Evolutionary conservation across 2,113 vertebrate genomes (phyloP), one percentile per base, ranked within the genome.

Genomic region (Daubentonia madagascariensis): DNA sequence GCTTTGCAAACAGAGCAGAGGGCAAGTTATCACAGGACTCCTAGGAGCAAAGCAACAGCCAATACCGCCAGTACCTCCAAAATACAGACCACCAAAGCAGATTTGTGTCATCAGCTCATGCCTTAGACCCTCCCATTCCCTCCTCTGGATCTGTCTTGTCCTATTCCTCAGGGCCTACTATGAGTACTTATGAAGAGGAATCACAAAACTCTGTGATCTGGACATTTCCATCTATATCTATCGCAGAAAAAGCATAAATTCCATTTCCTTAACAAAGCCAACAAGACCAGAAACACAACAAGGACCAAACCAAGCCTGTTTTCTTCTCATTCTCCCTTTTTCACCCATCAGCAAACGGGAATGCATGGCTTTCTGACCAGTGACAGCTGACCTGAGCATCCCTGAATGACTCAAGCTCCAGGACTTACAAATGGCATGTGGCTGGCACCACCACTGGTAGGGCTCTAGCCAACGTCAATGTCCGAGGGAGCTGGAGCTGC

Each of bases 61-160:
- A 23, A 7, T 4, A 52, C 28, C 3, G 22, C 2, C 25, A 37
- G 1, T 1, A 10, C 17, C n/a, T 22, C 14, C 3, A 65, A 28
- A 68, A 18, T 18, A n/a, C 28, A 90, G 48, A 48, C 22, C 12
- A 57, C 11, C 13, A 8, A 6, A 8, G 54, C 43, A 35, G 83
- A 25, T 7, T 7, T 40, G 45, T 45, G 14, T 23, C 59, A 11
- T 3, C 8, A 8, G 37, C 23, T 6, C 2, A 1, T 3, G 23
- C 9, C 25, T 35, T 48, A 75, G 57, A 28, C 14, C 8, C 61
- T 63, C 61, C 61, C 9, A 14, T 45, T 23, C 30, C 30, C 8
- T 20, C 30, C 57, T 25, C 57, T 25, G 45, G 37, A 2, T 79
- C 65, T 78, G 32, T 61, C 57, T 28, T 59, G 9, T n/a, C 57